Conservation (phyloP, 2,113 vertebrate genomes). For the Psilopsiagon aymara region DNA sequence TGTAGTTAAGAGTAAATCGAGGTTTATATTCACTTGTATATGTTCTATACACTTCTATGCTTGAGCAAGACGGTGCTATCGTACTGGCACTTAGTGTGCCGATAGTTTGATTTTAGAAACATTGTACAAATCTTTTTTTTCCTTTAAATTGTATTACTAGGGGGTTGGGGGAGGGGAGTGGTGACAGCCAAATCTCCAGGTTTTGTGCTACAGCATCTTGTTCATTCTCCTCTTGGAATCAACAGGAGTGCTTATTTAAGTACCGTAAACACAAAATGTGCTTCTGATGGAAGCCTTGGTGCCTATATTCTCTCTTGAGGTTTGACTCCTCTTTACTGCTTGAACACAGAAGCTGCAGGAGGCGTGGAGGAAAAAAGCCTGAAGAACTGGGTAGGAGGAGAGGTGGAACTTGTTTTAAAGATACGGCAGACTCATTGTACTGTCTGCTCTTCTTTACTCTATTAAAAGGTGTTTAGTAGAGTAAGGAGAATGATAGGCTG, state of each 20-base stretch:
- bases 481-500: neutral
- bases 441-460: neutral
- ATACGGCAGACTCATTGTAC: rapidly evolving
- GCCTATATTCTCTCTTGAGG: neutral
- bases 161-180: rapidly evolving
- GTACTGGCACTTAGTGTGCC: neutral
- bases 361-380: rapidly evolving
- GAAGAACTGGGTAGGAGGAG: neutral
- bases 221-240: neutral
- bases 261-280: neutral
- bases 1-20: neutral
- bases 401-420: neutral
- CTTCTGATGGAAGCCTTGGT: neutral
- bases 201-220: neutral
- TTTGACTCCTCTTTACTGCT: neutral
- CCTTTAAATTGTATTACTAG: neutral
- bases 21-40: neutral
- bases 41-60: neutral
- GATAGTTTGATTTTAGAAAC: neutral
- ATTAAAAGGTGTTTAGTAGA: neutral
- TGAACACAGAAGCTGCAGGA: neutral
- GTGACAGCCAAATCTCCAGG: too few species aligned
- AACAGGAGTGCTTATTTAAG: neutral
- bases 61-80: neutral
- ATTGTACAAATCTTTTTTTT: rapidly evolving